Percentiles rank a stretch among this genome's conserved stretches.
These are phyloP conservation scores for Drosophila mimetica DNA, from an alignment of 2,888 invertebrate species.

Conservation along the genomic window DNA sequence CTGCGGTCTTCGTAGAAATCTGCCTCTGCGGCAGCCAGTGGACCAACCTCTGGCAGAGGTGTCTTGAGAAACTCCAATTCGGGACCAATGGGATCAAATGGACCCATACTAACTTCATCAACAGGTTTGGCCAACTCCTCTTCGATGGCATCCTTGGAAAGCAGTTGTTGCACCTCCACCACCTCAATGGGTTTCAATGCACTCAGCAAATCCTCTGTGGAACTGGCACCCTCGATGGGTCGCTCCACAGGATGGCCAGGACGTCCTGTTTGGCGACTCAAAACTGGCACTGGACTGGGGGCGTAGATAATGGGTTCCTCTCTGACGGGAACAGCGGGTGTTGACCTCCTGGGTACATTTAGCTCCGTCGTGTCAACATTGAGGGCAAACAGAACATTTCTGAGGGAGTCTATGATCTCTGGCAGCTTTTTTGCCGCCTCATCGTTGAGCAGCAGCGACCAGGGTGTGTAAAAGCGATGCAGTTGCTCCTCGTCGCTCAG, in stretches of 20 bases:
- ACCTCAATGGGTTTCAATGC: constrained; percentile 50
- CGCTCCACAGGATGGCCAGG: constrained; percentile 71
- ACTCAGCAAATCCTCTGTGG: constrained; percentile 71
- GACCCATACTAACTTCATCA: constrained; percentile 27
- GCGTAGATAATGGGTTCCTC: constrained; percentile 90
- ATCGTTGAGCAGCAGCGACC: constrained; percentile 92
- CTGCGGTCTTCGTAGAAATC: constrained; percentile 75
- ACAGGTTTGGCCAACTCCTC: constrained; percentile 33
- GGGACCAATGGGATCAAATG: constrained; percentile 77
- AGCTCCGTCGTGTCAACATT: constrained; percentile 94
- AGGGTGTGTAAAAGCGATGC: constrained; percentile 92
- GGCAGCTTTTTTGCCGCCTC: constrained; percentile 92
- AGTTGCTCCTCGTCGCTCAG: constrained; percentile 88
- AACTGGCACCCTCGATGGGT: constrained; percentile 77
- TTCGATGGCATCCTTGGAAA: constrained; percentile 41
- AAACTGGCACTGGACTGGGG: constrained; percentile 86
- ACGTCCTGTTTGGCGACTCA: constrained; percentile 56
- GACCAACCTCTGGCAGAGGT: constrained; percentile 58
- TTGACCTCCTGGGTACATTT: constrained; percentile 85
- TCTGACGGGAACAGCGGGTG: constrained; percentile 34
- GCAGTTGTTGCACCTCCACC: constrained; percentile 41
- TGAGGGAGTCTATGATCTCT: constrained; percentile 94
- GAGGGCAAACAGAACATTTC: constrained; percentile 95
- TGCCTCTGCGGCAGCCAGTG: constrained; percentile 16
- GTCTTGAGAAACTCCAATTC: constrained; percentile 77